Conservation (phyloP, 2,888 invertebrate genomes). For the Epinotia bilunana region DNA sequence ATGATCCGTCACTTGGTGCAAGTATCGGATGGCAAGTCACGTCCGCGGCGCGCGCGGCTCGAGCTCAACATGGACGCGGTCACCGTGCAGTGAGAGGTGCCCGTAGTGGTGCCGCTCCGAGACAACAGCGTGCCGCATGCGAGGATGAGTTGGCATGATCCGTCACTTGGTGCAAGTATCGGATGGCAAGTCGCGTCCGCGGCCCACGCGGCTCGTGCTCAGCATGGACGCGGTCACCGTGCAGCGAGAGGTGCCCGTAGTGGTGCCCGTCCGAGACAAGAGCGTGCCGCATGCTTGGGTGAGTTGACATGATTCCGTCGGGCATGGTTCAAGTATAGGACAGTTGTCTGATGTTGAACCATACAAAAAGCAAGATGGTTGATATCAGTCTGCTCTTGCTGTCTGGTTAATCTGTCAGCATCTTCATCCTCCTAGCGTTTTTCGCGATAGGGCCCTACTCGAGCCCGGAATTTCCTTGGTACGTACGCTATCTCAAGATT, state of each 20-base stretch:
- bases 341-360: not conserved
- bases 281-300: conserved; percentile 76
- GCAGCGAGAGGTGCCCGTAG: conserved; percentile 89
- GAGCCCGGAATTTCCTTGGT: too few relatives aligned
- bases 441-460: too few relatives aligned
- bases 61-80: conserved; percentile 96
- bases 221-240: conserved; percentile 95
- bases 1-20: conserved; percentile 86
- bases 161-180: conserved; percentile 91
- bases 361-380: too few relatives aligned
- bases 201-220: conserved; percentile 93
- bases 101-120: conserved; percentile 66
- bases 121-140: conserved; percentile 76
- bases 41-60: conserved; percentile 93
- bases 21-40: conserved; percentile 96
- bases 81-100: conserved; percentile 92
- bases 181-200: conserved; percentile 95
- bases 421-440: too few relatives aligned
- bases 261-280: conserved; percentile 69
- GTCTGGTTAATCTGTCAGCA: too few relatives aligned
- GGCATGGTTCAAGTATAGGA: not conserved
- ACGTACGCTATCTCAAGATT: too few relatives aligned
- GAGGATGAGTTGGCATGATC: conserved; percentile 58
- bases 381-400: too few relatives aligned
- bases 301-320: conserved; percentile 27